Base-by-base conservation (phyloP, 2,797 vertebrate species). In the Scleropages formosus region DNA sequence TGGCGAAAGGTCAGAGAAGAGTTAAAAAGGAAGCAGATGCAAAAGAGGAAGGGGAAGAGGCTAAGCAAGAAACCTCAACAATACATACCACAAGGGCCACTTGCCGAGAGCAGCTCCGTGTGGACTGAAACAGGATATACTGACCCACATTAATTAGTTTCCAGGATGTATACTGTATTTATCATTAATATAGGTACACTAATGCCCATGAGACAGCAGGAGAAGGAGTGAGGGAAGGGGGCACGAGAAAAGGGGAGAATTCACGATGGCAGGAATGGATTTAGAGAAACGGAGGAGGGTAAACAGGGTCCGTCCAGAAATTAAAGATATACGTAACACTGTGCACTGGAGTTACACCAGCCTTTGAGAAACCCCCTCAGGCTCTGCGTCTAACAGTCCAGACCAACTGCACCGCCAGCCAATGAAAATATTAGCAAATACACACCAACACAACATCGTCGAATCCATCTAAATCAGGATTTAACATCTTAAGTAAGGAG, bases 81-180 rank as follows among this genome's bases (percentile, higher is more conserved):
- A 65, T 26, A 44, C 39, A 46, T 26, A 69, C 44, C 13, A 10
- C 9, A 11, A 22, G 59, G 74, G 51, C 31, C 71, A 27, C 15
- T 46, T 22, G 8, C 58, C 18, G 8, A 8, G 24, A 13, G 24
- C 13, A 27, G 0, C 16, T n/a, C 8, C 13, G 22, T 27, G 22
- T 39, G n/a, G 22, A 18, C 64, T 59, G 63, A 51, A 67, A 58
- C 51, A 44, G 74, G 74, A 75, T 46, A 59, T 51, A 26, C 67
- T 51, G 20, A 16, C 67, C 44, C 47, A 67, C 67, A 51, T 76
- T 71, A 76, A 76, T 76, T 70, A 76, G 75, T 15, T 31, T 67
- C 15, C 27, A 11, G 64, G 64, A 75, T 67, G 74, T 67, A 58
- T 67, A 22, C 64, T 4, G n/a, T 61, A 63, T 44, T 53, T 46